phyloP scores from a whole-genome alignment of 2,888 invertebrate species.

The Drosophila paramelanica region DNA sequence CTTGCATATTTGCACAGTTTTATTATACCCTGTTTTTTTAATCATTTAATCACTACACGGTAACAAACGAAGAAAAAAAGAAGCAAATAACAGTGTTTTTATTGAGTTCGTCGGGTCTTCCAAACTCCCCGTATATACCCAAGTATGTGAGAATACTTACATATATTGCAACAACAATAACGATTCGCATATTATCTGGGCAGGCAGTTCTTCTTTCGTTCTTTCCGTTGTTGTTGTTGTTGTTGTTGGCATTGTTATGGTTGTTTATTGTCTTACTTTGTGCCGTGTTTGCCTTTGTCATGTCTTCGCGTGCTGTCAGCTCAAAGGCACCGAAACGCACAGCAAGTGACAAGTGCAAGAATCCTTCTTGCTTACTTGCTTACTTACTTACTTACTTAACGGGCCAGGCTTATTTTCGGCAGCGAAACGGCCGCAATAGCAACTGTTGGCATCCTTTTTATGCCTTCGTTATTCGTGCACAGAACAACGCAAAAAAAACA shows the following conservation, averaged over 20 bases:
- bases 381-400: conserved; percentile 37
- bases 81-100: not conserved
- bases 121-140: conserved; percentile 1
- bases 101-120: conserved; percentile 13
- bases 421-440: conserved; percentile 40
- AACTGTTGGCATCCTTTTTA: conserved; percentile 56
- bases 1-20: not conserved
- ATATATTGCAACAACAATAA: conserved; percentile 29
- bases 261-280: conserved; percentile 63
- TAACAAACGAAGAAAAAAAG: not conserved
- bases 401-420: conserved; percentile 51
- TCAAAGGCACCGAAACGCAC: conserved; percentile 41
- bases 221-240: not conserved
- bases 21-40: conserved; percentile 9
- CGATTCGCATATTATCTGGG: conserved; percentile 48
- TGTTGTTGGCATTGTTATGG: conserved; percentile 51
- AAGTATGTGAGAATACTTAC: conserved; percentile 8
- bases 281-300: conserved; percentile 54
- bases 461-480: conserved; percentile 9
- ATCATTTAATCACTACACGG: not conserved
- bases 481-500: not conserved
- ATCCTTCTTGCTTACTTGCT: conserved; percentile 56
- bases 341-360: conserved; percentile 65
- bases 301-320: conserved; percentile 42
- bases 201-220: conserved; percentile 20